Evolutionary conservation across 1,140 invertebrate genomes (phyloP), one percentile per base, ranked within the genome.

Genomic region (Drosophila ficusphila): DNA sequence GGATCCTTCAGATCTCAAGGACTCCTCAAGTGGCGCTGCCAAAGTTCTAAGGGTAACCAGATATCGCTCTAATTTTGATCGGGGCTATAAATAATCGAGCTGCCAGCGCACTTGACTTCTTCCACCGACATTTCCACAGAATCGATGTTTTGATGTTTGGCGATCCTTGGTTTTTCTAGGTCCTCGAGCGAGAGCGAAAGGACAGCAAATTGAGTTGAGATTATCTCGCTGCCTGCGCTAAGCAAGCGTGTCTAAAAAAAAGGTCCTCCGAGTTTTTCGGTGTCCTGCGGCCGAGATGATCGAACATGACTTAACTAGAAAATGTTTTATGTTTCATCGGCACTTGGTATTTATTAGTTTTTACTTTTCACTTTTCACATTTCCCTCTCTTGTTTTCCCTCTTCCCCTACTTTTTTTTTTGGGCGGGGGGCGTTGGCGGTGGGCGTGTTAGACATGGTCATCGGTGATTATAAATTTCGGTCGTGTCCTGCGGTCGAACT

Each of bases 251-350:
- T 82, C 78, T 49, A 72, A 62, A 41, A n/a, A 16, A 48, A 57
- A 57, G 53, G 52, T n/a, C n/a, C n/a, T n/a, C n/a, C n/a, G n/a
- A n/a, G n/a, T n/a, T n/a, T n/a, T n/a, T n/a, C n/a, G n/a, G n/a
- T n/a, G 56, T 57, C 49, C 64, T 54, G 18, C 42, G 47, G 46
- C 41, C 41, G 56, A 41, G 29, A 46, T 64, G 52, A 56, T 56
- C 58, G 60, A 71, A 75, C 76, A 88, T 81, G 81, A 86, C 81
- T 86, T 86, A 85, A 86, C 82, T 77, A 86, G 82, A 86, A 86
- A 86, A 74, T 86, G 67, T 69, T 79, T 77, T 72, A 72, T 78
- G 67, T 73, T 81, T 65, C 39, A 44, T 65, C 67, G 49, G 42
- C 67, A 49, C 67, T 77, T 64, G 58, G 49, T 76, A 78, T 76